phyloP scores from a whole-genome alignment of 30 jellyfish, hydroid and myxozoan species.

The Aurelia aurita complex sp. Pacific region DNA sequence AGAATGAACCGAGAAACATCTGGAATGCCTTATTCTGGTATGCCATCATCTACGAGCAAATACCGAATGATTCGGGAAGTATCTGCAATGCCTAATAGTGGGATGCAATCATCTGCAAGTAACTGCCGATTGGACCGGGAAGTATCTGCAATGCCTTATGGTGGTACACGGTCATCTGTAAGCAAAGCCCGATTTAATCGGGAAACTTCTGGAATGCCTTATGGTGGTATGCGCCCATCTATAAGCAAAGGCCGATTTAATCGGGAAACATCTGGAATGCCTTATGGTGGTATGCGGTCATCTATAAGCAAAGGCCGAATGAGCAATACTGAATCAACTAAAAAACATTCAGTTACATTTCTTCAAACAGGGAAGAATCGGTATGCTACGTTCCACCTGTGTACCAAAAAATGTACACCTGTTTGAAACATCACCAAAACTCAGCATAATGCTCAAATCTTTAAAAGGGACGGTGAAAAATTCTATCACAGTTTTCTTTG shows the following conservation, averaged over 20 bases:
- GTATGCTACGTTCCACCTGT: no score
- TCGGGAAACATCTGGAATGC: not conserved
- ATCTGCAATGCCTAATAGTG: not conserved
- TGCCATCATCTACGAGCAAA: not conserved
- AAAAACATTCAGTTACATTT: no score
- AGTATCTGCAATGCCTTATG: not conserved
- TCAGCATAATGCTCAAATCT: no score
- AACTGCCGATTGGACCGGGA: not conserved
- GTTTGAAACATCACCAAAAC: no score
- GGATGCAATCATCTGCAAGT: not conserved
- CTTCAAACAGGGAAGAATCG: no score
- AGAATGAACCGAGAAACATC: not conserved
- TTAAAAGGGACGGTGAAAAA: no score
- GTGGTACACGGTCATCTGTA: not conserved
- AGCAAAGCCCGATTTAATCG: not conserved
- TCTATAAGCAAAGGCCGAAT: conserved; percentile 3
- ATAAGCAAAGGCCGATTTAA: not conserved
- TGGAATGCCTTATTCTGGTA: not conserved
- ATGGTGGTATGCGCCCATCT: not conserved
- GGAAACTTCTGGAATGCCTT: not conserved
- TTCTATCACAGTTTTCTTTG: no score
- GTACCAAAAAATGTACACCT: no score
- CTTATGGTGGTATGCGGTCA: not conserved
- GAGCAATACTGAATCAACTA: not conserved
- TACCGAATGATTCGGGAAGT: not conserved